Conservation (phyloP, 35 echinoderm and acorn worm genomes). For the Stichopus chloronotus region DNA sequence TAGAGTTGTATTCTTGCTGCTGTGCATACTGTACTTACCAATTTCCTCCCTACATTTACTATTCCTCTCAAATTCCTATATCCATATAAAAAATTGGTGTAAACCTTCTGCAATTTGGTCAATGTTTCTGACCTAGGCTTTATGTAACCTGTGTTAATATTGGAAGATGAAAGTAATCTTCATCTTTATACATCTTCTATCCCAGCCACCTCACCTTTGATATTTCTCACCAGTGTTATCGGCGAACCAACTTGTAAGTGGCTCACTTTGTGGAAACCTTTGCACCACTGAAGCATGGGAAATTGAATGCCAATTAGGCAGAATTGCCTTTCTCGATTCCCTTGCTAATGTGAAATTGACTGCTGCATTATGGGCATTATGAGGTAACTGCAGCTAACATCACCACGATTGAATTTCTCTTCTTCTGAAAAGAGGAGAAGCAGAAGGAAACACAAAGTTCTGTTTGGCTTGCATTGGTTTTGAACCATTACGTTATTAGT, state of each 20-base stretch:
- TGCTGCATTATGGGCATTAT: neutral
- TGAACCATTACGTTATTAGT: neutral
- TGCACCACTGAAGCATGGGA: neutral
- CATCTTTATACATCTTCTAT: neutral
- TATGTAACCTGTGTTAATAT: no score
- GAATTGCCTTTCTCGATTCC: slow-evolving; percentile 19
- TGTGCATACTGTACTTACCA: no score
- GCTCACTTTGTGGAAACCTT: neutral
- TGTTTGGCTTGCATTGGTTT: neutral
- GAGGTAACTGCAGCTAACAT: slow-evolving; percentile 2
- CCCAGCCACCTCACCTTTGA: neutral
- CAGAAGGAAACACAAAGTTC: neutral
- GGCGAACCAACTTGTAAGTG: neutral
- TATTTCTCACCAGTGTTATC: neutral
- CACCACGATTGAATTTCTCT: neutral
- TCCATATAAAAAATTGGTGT: no score
- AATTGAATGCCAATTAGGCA: slow-evolving; percentile 17
- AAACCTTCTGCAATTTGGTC: no score
- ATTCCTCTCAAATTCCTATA: no score
- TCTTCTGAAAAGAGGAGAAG: neutral
- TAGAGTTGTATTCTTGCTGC: no score
- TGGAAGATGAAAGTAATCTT: neutral
- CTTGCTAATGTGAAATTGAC: neutral
- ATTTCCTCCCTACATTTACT: no score
- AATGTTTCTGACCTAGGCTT: no score